Percentiles rank a stretch among this genome's conserved stretches.
phyloP scores from a whole-genome alignment of 2,113 vertebrate species.

The Formicarius rufipectus region DNA sequence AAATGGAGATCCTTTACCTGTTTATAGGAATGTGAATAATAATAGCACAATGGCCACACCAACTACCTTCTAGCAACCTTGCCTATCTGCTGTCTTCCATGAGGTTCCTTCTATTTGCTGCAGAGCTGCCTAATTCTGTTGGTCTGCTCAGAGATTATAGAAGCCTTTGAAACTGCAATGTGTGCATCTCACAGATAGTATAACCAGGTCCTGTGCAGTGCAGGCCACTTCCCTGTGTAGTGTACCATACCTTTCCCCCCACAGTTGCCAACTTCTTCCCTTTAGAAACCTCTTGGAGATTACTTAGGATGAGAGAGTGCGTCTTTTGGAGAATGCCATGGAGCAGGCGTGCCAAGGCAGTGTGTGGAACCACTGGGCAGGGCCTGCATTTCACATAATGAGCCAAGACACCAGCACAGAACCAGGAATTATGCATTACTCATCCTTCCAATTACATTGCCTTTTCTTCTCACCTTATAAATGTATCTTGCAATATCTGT shows the following conservation, averaged over 20 bases:
- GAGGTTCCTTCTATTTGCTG: not conserved
- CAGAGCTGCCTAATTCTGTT: not conserved
- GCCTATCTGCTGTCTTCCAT: not conserved
- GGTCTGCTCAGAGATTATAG: not conserved
- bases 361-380: not conserved
- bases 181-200: not conserved
- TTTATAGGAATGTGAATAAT: not conserved
- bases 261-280: not conserved
- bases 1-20: not conserved
- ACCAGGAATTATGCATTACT: conserved; percentile 42
- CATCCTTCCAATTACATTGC: conserved; percentile 22
- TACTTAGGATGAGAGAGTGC: not conserved
- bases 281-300: not conserved
- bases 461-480: conserved; percentile 32
- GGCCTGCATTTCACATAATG: not conserved
- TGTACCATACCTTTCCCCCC: not conserved
- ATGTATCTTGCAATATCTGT: conserved; percentile 30
- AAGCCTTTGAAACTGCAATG: not conserved
- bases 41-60: not conserved
- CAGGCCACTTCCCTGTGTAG: not conserved
- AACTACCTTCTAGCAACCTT: not conserved
- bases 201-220: not conserved
- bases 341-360: not conserved
- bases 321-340: not conserved
- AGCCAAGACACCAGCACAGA: not conserved